phyloP scores from a whole-genome alignment of 2,797 vertebrate species.

The Mareca penelope region DNA sequence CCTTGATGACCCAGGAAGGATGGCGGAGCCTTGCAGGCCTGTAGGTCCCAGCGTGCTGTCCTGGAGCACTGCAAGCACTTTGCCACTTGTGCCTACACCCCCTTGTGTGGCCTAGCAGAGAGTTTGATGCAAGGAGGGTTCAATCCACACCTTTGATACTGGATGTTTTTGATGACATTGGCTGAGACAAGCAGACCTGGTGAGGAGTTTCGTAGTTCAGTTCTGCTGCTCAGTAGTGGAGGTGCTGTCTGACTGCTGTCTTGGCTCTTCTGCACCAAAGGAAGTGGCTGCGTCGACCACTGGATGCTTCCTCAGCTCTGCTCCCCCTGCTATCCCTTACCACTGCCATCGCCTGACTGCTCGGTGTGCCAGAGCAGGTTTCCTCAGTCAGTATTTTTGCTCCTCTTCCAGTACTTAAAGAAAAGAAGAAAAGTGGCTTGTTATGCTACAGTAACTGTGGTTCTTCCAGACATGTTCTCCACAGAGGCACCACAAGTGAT shows the following conservation, averaged over 20 bases:
- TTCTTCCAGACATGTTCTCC: background rate
- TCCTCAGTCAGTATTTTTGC: background rate
- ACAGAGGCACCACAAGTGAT: background rate
- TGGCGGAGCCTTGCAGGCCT: background rate
- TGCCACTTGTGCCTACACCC: background rate
- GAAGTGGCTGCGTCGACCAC: background rate
- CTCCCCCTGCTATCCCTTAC: background rate
- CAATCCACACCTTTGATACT: background rate
- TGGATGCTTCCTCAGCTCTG: background rate
- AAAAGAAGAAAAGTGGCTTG: background rate
- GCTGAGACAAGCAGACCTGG: background rate
- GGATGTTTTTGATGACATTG: background rate
- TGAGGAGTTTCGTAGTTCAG: background rate
- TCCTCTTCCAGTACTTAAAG: background rate
- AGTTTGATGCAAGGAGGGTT: background rate
- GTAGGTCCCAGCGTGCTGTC: background rate
- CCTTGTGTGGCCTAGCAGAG: background rate
- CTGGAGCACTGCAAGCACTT: background rate
- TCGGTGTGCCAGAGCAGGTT: background rate
- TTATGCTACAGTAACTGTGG: accelerated
- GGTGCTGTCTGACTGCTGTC: background rate
- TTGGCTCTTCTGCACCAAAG: background rate
- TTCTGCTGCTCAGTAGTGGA: background rate
- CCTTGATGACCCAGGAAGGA: background rate
- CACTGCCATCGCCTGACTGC: background rate